Evolutionary conservation across 1,140 invertebrate species (phyloP), one percentile per base, ranked within the genome.

Genomic region (Ceratina australensis): DNA sequence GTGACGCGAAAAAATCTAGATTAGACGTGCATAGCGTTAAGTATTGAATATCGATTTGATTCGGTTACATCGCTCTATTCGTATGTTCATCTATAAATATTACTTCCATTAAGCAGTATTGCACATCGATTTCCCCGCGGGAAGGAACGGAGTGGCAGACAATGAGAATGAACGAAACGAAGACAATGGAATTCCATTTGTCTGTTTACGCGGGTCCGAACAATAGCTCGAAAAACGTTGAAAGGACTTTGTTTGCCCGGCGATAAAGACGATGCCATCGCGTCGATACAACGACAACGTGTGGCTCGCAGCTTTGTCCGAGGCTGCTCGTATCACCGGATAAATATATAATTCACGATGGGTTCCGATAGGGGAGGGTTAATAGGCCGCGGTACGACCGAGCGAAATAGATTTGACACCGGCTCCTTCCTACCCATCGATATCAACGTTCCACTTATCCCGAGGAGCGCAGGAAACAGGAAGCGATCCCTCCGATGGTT

Each of bases 401-500:
- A 22, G 22, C n/a, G 52, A 42, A 56, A 33, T 20, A 13, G 52
- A 57, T 42, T 24, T 59, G 56, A n/a, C 20, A 12, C 56, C 18
- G 28, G 52, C 49, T 20, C 22, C 15, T n/a, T 20, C 18, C 47
- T 54, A 12, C 47, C 64, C 56, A 49, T 76, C 65, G 72, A 69
- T 80, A 65, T 71, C 78, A 75, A 50, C 59, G 71, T 81, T 64
- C 50, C 47, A 80, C 54, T 80, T 66, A 49, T 47, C 7, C 42
- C 50, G 47, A 33, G 50, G 33, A 69, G 66, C 33, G 10, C 50
- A 64, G 71, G 74, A 82, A 82, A 81, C 81, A 78, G 79, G 66
- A 79, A 82, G 76, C 66, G 65, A 83, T 83, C 42, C 65, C 63
- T 79, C 49, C 57, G 42, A 75, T 83, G 57, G 26, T 63, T 54